Conservation (phyloP, 2,797 vertebrate species). For the Pteropus rufus region DNA sequence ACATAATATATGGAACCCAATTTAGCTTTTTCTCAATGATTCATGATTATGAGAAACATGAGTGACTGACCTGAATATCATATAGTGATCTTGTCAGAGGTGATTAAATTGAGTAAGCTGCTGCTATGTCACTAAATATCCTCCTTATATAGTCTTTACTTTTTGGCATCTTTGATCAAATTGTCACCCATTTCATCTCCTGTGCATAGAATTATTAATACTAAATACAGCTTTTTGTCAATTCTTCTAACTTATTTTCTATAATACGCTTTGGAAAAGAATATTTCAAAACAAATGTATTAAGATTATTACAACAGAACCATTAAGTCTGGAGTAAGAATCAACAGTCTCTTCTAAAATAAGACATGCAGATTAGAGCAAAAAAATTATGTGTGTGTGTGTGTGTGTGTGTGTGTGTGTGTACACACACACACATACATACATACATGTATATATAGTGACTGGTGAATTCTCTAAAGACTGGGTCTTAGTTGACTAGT, state of each 20-base stretch:
- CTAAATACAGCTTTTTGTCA: background rate
- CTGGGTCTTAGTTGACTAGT: background rate
- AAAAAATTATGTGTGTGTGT: too few relatives aligned
- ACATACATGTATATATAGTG: background rate
- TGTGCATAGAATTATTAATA: background rate
- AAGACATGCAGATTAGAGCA: fast-evolving
- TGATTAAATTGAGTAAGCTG: background rate
- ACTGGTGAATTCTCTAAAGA: background rate
- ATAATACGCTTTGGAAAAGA: background rate
- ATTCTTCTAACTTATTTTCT: background rate
- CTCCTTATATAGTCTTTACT: background rate
- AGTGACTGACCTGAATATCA: background rate
- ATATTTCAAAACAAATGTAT: background rate
- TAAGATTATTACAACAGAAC: background rate
- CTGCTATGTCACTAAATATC: background rate
- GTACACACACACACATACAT: too few relatives aligned
- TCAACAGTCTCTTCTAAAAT: background rate
- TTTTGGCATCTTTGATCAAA: background rate
- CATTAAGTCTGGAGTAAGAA: background rate
- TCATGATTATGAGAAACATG: background rate
- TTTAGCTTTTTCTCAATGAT: background rate
- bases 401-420: too few relatives aligned
- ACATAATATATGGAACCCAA: background rate
- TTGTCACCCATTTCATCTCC: background rate
- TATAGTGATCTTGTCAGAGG: background rate